Conservation (phyloP, 2,888 invertebrate species). For the Myopa tessellatipennis region DNA sequence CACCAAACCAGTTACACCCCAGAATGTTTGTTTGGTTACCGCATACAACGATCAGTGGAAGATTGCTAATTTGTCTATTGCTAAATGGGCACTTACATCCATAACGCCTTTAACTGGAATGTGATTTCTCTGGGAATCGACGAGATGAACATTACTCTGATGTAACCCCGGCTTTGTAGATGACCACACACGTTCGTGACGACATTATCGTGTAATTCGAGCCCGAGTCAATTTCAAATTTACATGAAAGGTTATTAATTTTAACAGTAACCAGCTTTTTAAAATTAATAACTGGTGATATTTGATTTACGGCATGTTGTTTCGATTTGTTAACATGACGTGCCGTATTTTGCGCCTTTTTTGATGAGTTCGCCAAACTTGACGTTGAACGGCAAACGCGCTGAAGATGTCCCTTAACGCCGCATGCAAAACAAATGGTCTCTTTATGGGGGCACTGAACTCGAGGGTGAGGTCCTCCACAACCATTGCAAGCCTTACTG, state of each 20-base stretch:
- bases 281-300: background rate
- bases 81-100: slow-evolving; percentile 38
- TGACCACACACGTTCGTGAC: background rate
- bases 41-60: slow-evolving; percentile 42
- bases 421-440: too few relatives aligned
- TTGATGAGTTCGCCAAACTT: background rate
- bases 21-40: slow-evolving; percentile 31
- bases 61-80: slow-evolving; percentile 18
- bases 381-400: slow-evolving; percentile 28
- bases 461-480: too few relatives aligned
- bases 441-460: too few relatives aligned
- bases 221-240: slow-evolving; percentile 40
- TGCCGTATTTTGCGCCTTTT: background rate
- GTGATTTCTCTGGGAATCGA: slow-evolving; percentile 37
- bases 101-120: slow-evolving; percentile 36
- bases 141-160: slow-evolving; percentile 24
- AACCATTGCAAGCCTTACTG: background rate
- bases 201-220: slow-evolving; percentile 41
- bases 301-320: background rate
- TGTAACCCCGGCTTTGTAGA: slow-evolving; percentile 9
- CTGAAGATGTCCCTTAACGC: too few relatives aligned
- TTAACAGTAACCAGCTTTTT: background rate
- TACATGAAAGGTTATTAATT: slow-evolving; percentile 18
- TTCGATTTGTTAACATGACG: background rate
- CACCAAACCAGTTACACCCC: slow-evolving; percentile 20